phyloP scores from a whole-genome alignment of 2,113 vertebrate genomes.

The Calidris pugnax region DNA sequence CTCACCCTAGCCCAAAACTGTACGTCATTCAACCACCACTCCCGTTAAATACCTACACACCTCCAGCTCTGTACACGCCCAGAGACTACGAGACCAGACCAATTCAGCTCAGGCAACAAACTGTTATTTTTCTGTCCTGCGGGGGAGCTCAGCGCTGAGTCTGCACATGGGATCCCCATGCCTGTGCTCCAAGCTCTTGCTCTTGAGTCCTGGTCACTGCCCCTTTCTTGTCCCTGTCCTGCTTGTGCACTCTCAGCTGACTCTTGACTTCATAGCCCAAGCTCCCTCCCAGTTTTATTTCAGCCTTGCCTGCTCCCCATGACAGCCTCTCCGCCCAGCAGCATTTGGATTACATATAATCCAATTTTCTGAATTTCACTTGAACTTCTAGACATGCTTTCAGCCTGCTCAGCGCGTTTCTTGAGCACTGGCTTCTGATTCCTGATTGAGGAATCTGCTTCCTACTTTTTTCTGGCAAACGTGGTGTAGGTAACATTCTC shows the following conservation, averaged over 20 bases:
- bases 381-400: not conserved
- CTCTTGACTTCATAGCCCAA: not conserved
- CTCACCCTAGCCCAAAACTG: not conserved
- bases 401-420: not conserved
- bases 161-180: not conserved
- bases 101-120: not conserved
- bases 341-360: not conserved
- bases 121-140: not conserved
- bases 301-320: not conserved
- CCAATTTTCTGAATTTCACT: not conserved
- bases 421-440: not conserved
- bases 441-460: not conserved
- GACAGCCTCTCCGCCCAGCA: not conserved
- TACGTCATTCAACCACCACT: not conserved
- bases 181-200: not conserved
- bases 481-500: not conserved
- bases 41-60: not conserved
- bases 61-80: not conserved
- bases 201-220: not conserved
- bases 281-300: not conserved
- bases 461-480: not conserved
- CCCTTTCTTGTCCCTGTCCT: not conserved
- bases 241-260: too few relatives aligned
- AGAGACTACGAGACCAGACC: not conserved
- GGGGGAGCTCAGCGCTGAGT: rapidly evolving